Conservation (phyloP, 2,888 invertebrate genomes). For the Phorcus lineatus region DNA sequence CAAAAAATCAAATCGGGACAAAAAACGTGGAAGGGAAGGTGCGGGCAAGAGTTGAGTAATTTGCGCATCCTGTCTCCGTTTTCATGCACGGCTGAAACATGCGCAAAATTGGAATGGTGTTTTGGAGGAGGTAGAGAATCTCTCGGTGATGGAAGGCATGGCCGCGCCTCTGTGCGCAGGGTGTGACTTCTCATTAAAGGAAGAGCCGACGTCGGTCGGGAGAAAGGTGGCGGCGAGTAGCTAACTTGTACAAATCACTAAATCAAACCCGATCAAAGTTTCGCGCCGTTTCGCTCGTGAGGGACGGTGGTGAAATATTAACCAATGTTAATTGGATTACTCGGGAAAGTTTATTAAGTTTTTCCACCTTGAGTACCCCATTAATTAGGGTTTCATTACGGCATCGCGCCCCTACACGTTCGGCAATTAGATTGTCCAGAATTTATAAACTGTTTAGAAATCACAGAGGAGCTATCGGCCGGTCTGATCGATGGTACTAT, state of each 20-base stretch:
- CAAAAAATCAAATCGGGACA: not conserved
- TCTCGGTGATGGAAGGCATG: not conserved
- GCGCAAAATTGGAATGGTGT: slow-evolving; percentile 10
- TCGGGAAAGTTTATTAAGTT: slow-evolving; percentile 56
- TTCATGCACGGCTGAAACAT: slow-evolving; percentile 19
- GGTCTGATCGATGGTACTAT: slow-evolving; percentile 36
- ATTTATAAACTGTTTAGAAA: slow-evolving; percentile 69
- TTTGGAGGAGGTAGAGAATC: not conserved
- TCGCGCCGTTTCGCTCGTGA: slow-evolving; percentile 23
- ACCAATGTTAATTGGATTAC: slow-evolving; percentile 58
- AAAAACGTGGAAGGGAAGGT: slow-evolving; percentile 2
- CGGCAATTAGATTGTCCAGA: slow-evolving; percentile 58
- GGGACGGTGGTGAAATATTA: slow-evolving; percentile 56
- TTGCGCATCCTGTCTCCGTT: slow-evolving; percentile 11
- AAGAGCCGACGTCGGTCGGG: not conserved
- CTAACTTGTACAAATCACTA: slow-evolving; percentile 18
- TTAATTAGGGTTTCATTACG: slow-evolving; percentile 61
- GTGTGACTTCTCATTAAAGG: slow-evolving; percentile 19
- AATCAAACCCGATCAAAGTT: slow-evolving; percentile 23
- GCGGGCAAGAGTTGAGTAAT: slow-evolving; percentile 14
- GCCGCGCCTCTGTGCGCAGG: not conserved
- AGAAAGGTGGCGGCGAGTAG: not conserved
- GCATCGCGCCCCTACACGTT: slow-evolving; percentile 43
- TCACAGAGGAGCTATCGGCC: slow-evolving; percentile 55
- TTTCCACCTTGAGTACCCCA: slow-evolving; percentile 51